phyloP scores from a whole-genome alignment of 2,113 vertebrate genomes.

The Eurystomus gularis region DNA sequence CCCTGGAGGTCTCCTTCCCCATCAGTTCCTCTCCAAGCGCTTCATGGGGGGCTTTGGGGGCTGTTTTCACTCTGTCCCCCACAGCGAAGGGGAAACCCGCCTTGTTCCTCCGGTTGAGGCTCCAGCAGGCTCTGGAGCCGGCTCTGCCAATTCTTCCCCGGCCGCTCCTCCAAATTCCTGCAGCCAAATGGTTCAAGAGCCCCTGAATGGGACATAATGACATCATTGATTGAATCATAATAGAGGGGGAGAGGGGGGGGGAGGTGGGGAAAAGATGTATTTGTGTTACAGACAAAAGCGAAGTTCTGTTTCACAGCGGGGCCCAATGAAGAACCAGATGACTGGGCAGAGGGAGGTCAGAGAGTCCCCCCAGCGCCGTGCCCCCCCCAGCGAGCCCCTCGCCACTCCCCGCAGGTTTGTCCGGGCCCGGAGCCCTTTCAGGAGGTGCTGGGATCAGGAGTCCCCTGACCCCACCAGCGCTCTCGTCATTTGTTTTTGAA shows the following conservation, averaged over 20 bases:
- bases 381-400: conserved; percentile 24
- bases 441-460: not conserved
- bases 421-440: not conserved
- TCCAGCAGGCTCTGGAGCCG: conserved; percentile 22
- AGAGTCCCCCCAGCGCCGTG: conserved; percentile 32
- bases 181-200: conserved; percentile 68
- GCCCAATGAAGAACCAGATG: conserved; percentile 75
- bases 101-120: conserved; percentile 30
- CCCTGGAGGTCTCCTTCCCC: no score
- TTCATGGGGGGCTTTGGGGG: no score
- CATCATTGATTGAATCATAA: conserved; percentile 76
- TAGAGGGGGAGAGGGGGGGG: conserved; percentile 44
- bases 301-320: conserved; percentile 77
- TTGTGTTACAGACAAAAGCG: conserved; percentile 76
- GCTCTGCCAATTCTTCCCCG: conserved; percentile 40
- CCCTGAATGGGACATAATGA: conserved; percentile 77
- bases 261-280: conserved; percentile 70
- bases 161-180: conserved; percentile 70
- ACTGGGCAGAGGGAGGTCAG: conserved; percentile 71
- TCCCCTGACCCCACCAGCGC: conserved; percentile 5
- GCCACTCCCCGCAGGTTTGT: conserved; percentile 40
- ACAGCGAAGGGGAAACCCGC: not conserved
- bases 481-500: conserved; percentile 36
- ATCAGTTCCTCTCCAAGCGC: no score
- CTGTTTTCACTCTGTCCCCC: not conserved